Conservation (phyloP, 92 coral and sea anemone species). For the Siderastrea siderea region DNA sequence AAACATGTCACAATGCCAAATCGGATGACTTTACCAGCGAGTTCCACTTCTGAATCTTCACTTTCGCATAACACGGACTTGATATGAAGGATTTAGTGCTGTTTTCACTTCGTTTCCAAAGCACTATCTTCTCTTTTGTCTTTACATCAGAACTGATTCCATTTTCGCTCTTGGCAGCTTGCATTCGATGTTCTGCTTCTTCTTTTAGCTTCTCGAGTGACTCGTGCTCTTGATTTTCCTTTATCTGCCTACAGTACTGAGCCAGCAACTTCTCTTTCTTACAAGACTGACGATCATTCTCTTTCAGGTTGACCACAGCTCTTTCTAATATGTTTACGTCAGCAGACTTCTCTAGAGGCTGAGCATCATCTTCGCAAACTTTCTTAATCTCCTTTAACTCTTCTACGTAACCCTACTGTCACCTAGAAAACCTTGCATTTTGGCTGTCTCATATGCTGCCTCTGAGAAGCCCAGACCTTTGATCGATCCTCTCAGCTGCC, state of each 20-base stretch:
- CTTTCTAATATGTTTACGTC: slow-evolving; percentile 71
- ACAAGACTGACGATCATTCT: slow-evolving; percentile 57
- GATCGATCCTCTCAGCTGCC: too few species aligned
- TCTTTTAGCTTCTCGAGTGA: slow-evolving; percentile 63
- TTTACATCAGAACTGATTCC: slow-evolving; percentile 33
- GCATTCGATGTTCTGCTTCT: slow-evolving; percentile 76
- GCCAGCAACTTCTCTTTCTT: slow-evolving; percentile 48
- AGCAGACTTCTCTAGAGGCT: slow-evolving; percentile 72
- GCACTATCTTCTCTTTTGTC: slow-evolving; percentile 21
- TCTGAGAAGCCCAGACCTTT: slow-evolving; percentile 70
- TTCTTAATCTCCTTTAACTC: slow-evolving; percentile 54
- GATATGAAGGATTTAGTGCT: slow-evolving; percentile 6
- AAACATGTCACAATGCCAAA: slow-evolving; percentile 68
- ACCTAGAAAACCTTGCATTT: slow-evolving; percentile 23
- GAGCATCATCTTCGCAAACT: slow-evolving; percentile 59
- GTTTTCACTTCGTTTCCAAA: slow-evolving; percentile 25
- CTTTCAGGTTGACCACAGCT: slow-evolving; percentile 61
- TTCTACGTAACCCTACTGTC: slow-evolving; percentile 67
- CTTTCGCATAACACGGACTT: slow-evolving; percentile 5
- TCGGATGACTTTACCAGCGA: slow-evolving; percentile 53
- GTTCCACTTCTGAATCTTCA: slow-evolving; percentile 26
- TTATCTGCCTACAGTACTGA: slow-evolving; percentile 60
- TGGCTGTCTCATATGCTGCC: slow-evolving; percentile 65
- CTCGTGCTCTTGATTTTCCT: slow-evolving; percentile 50
- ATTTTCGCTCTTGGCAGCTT: slow-evolving; percentile 67